Conservation (phyloP, 2,888 invertebrate genomes). For the Colletes collaris region DNA sequence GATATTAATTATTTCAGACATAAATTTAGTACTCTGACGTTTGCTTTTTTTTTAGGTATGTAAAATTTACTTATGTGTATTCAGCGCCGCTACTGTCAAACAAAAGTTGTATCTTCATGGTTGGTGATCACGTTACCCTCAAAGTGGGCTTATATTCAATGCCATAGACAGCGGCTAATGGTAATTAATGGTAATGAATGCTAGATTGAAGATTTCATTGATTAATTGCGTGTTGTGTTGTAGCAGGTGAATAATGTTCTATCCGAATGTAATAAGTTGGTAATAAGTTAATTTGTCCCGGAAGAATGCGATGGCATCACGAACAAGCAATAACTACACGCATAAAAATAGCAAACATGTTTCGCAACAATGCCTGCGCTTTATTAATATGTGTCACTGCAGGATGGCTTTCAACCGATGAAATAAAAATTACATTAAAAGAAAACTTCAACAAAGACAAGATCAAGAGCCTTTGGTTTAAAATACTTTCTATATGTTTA, state of each 20-base stretch:
- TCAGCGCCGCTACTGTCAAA: background rate
- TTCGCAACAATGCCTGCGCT: background rate
- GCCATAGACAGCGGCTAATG: conserved; percentile 23
- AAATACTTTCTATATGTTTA: too few species aligned
- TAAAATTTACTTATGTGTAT: background rate
- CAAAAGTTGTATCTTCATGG: conserved; percentile 20
- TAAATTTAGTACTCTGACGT: background rate
- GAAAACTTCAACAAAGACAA: too few species aligned
- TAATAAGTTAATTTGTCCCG: conserved; percentile 33
- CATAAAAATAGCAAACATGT: background rate
- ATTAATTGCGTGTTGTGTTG: conserved; percentile 37
- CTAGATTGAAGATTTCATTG: conserved; percentile 34
- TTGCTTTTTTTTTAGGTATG: background rate
- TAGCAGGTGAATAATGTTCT: conserved; percentile 24
- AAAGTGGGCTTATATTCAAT: conserved; percentile 7
- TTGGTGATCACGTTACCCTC: conserved; percentile 8
- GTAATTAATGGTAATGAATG: conserved; percentile 44
- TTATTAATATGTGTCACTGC: too few species aligned
- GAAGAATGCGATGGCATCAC: background rate
- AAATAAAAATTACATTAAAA: background rate
- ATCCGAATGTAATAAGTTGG: conserved; percentile 24
- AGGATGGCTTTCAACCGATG: background rate
- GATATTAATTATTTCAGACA: background rate
- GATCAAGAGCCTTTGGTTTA: too few species aligned
- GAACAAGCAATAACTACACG: background rate